Conservation (phyloP, 2,797 vertebrate species). For the Falco concolor region DNA sequence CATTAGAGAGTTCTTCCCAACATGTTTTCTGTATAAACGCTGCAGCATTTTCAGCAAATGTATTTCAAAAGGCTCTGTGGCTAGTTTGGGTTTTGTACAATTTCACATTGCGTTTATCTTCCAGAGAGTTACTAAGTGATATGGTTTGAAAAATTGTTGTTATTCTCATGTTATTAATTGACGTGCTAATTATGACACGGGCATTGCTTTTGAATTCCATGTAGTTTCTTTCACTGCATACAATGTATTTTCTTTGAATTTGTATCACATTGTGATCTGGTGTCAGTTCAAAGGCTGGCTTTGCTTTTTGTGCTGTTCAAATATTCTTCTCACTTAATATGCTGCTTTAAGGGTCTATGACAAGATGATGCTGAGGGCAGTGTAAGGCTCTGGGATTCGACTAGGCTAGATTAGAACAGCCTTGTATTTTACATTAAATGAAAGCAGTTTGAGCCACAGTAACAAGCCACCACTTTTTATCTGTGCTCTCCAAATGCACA, state of each 20-base stretch:
- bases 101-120: neutral
- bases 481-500: neutral
- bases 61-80: neutral
- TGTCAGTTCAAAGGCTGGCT: constrained; percentile 3
- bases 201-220: neutral
- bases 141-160: neutral
- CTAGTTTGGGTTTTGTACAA: neutral
- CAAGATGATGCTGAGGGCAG: neutral
- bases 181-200: neutral
- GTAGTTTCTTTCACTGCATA: neutral
- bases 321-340: neutral
- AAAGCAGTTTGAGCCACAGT: neutral
- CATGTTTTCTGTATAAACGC: neutral
- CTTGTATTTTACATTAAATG: neutral
- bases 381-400: neutral
- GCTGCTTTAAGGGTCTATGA: neutral
- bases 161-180: neutral
- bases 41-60: neutral
- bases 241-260: neutral
- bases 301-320: neutral
- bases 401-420: neutral
- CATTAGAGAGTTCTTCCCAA: neutral
- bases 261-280: neutral
- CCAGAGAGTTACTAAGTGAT: neutral
- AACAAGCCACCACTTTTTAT: neutral